Evolutionary conservation across 2,888 invertebrate genomes (phyloP).

Genomic region (Conus canariensis): DNA sequence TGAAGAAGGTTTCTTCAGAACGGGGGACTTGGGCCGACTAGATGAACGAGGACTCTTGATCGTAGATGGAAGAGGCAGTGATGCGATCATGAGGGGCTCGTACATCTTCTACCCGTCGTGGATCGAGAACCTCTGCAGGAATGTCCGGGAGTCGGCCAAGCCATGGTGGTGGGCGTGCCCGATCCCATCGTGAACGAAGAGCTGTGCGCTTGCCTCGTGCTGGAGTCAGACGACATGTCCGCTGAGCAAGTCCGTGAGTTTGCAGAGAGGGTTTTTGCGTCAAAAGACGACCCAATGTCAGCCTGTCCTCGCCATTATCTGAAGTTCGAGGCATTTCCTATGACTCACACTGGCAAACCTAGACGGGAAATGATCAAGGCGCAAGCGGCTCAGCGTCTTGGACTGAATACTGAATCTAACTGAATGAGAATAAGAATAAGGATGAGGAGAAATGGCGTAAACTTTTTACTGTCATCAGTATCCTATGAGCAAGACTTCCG

Average conservation of each 20-base stretch:
- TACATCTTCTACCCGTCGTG: constrained; percentile 44
- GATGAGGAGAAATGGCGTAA: neutral
- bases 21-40: constrained; percentile 29
- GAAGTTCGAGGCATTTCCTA: constrained; percentile 27
- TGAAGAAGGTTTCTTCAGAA: constrained; percentile 36
- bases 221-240: constrained; percentile 13
- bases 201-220: constrained; percentile 39
- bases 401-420: neutral
- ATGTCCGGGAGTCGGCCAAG: constrained; percentile 33
- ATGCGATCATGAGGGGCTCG: constrained; percentile 38
- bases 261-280: neutral
- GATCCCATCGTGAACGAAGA: constrained; percentile 34
- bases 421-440: neutral
- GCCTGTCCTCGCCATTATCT: constrained; percentile 29
- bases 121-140: constrained; percentile 31
- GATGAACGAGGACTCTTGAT: constrained; percentile 22
- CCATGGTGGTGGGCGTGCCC: constrained; percentile 39
- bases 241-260: constrained; percentile 33
- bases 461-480: neutral
- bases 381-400: neutral
- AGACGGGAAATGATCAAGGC: neutral
- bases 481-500: too few species aligned
- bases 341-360: constrained; percentile 20
- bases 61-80: constrained; percentile 24
- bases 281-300: neutral